Conservation (phyloP, 2,797 vertebrate species). For the Malurus splendens region DNA sequence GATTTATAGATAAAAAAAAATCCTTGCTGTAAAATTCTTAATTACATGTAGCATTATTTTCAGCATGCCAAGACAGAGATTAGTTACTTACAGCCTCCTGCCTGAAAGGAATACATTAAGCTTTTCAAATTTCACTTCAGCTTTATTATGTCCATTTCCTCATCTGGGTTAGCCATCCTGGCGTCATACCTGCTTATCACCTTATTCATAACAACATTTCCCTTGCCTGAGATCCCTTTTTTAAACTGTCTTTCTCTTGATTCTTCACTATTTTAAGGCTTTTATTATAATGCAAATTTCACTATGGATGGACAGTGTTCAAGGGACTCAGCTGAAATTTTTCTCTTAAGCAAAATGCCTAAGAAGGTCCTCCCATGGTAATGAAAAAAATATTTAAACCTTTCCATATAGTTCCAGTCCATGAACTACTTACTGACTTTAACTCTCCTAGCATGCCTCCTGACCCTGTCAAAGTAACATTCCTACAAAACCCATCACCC, state of each 20-base stretch:
- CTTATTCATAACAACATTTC: neutral
- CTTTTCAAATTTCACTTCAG: neutral
- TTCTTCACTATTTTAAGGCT: neutral
- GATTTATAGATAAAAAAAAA: neutral
- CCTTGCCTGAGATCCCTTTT: neutral
- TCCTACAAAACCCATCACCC: neutral
- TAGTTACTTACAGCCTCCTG: neutral
- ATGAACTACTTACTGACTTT: neutral
- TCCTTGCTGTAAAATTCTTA: neutral
- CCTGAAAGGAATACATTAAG: neutral
- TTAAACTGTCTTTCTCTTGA: neutral
- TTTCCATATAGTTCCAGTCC: neutral
- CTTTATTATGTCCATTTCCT: neutral
- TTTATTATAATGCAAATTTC: neutral
- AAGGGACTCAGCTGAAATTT: neutral
- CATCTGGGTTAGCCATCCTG: neutral
- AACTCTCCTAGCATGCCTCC: neutral
- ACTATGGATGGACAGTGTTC: neutral
- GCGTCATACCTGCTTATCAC: neutral
- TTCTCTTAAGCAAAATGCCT: neutral
- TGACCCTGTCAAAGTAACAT: neutral
- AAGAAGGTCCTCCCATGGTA: neutral
- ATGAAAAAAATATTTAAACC: neutral
- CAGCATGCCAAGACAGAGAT: accelerated
- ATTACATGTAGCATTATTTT: neutral